These are phyloP conservation scores for Chironomus tepperi DNA, from an alignment of 1,140 invertebrate genomes.

Conservation along the genomic window DNA sequence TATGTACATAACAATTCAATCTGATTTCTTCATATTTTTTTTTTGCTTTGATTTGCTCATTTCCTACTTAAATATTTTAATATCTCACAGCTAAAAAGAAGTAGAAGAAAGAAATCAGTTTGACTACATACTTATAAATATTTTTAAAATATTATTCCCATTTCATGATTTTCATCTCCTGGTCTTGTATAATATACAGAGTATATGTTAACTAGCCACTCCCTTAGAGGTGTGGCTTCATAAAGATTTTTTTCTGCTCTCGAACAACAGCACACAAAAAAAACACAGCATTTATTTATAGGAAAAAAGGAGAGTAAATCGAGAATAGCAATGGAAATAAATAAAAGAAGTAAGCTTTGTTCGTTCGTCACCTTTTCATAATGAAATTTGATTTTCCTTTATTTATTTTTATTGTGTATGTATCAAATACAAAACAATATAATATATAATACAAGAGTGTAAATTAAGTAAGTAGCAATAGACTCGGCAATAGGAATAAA, in stretches of 20 bases:
- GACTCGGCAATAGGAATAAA: neutral
- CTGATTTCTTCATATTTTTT: no score
- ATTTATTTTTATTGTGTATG: neutral
- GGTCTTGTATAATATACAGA: neutral
- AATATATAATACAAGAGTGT: neutral
- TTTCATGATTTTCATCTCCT: neutral
- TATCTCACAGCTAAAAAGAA: no score
- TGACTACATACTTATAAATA: neutral
- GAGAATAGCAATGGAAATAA: neutral
- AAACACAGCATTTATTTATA: neutral
- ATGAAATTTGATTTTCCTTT: neutral
- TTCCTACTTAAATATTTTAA: no score
- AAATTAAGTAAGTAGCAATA: slow-evolving; percentile 15
- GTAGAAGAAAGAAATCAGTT: neutral
- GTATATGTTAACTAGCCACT: neutral
- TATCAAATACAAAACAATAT: neutral
- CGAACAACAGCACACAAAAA: neutral
- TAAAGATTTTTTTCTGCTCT: neutral
- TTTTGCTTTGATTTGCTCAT: no score
- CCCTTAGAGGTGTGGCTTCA: neutral
- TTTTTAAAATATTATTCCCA: neutral
- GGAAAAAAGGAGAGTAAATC: neutral
- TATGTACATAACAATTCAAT: no score
- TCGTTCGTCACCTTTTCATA: neutral
- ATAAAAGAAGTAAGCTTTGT: neutral